Percentiles rank a stretch among this genome's conserved stretches.
Conservation (phyloP, 1,140 invertebrate species). For the Odontomachus brunneus region DNA sequence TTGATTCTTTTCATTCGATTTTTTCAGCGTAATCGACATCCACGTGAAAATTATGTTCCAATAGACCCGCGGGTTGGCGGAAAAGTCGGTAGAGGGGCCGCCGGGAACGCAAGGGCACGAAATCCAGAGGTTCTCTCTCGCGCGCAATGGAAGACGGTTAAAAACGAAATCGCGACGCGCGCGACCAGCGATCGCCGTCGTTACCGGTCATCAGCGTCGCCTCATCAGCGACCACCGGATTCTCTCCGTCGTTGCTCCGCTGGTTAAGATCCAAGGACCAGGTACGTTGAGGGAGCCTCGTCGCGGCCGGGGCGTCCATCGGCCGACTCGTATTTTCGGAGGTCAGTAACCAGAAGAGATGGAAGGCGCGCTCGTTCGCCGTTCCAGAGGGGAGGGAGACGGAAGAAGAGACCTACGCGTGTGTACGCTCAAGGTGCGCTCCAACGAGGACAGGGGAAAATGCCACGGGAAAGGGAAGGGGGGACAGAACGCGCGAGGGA, state of each 20-base stretch:
- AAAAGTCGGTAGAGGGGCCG: not conserved
- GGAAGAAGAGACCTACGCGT: constrained; percentile 74
- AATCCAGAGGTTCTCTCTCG: not conserved
- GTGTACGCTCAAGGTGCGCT: constrained; percentile 36
- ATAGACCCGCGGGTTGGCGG: too few species aligned
- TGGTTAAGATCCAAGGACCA: constrained; percentile 39
- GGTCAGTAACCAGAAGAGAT: constrained; percentile 84
- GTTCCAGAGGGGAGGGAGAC: constrained; percentile 72
- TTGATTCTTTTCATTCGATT: too few species aligned
- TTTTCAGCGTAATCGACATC: too few species aligned
- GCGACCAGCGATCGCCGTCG: constrained; percentile 34
- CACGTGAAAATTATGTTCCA: too few species aligned
- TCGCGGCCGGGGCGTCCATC: not conserved
- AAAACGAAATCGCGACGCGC: constrained; percentile 42
- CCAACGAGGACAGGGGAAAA: constrained; percentile 43
- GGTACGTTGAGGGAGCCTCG: not conserved
- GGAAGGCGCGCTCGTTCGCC: constrained; percentile 50
- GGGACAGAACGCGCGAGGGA: not conserved
- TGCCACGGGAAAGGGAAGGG: not conserved
- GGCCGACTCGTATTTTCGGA: constrained; percentile 81
- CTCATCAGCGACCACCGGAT: constrained; percentile 54
- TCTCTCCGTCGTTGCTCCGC: constrained; percentile 58
- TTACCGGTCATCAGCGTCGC: constrained; percentile 45
- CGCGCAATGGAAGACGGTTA: constrained; percentile 9
- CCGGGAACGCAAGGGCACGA: constrained; percentile 11